A percentile compares a stretch with the other conserved stretches of the same genome.
Evolutionary conservation across 2,797 vertebrate genomes (phyloP).

Genomic region (Nyctibius grandis): DNA sequence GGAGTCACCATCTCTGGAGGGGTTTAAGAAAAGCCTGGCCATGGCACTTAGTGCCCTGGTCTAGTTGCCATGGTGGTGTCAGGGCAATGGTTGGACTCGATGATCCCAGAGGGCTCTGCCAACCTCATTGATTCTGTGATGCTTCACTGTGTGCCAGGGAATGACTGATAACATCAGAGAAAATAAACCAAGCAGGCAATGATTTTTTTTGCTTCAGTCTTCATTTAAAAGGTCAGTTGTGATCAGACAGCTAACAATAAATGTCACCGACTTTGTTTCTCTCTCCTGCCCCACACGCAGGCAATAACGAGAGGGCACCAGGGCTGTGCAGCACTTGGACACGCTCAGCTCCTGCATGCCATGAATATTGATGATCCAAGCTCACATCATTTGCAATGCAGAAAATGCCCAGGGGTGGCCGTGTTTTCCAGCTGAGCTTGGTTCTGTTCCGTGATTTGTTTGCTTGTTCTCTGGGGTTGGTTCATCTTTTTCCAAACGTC

Average conservation of each 20-base stretch:
- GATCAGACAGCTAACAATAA: neutral
- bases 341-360: neutral
- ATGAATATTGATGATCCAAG: neutral
- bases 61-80: too few relatives aligned
- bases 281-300: neutral
- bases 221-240: neutral
- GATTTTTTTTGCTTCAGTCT: neutral
- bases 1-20: too few relatives aligned
- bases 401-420: neutral
- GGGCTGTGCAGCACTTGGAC: rapidly evolving
- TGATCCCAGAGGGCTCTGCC: too few relatives aligned
- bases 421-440: neutral
- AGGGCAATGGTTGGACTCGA: too few relatives aligned
- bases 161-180: neutral
- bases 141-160: neutral
- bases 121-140: too few relatives aligned
- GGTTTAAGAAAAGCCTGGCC: too few relatives aligned
- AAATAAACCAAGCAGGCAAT: neutral
- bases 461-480: neutral
- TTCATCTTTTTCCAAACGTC: neutral
- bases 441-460: neutral
- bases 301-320: neutral
- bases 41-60: too few relatives aligned
- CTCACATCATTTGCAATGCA: neutral
- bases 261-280: neutral